A percentile compares a stretch with the other conserved stretches of the same genome.
phyloP scores from a whole-genome alignment of 2,888 invertebrate species.

The Autographa gamma region DNA sequence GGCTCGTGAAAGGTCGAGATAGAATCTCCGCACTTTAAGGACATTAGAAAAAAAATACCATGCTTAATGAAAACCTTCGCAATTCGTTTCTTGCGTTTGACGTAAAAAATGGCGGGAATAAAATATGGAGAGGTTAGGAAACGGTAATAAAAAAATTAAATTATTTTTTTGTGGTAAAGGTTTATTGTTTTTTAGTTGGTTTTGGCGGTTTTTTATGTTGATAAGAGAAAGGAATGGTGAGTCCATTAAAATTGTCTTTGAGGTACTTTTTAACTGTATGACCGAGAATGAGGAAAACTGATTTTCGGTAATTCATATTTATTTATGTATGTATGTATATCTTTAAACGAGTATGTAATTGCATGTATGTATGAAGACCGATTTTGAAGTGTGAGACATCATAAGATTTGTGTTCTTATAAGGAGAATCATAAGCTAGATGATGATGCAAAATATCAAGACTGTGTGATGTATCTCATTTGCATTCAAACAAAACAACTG shows the following conservation, averaged over 20 bases:
- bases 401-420: no score
- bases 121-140: conserved; percentile 48
- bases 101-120: conserved; percentile 48
- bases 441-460: no score
- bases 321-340: no score
- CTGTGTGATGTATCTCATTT: no score
- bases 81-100: conserved; percentile 56
- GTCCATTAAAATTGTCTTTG: background rate
- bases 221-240: background rate
- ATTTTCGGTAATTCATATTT: no score
- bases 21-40: conserved; percentile 55
- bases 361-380: no score
- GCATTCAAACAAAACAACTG: no score
- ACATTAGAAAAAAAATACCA: conserved; percentile 62
- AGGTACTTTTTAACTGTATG: background rate
- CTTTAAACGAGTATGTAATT: no score
- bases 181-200: conserved; percentile 42
- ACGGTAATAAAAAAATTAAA: conserved; percentile 43
- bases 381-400: no score
- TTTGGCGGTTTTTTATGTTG: conserved; percentile 13
- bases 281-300: background rate
- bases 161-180: conserved; percentile 38
- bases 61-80: conserved; percentile 57
- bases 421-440: no score
- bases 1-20: conserved; percentile 75